Base-by-base conservation (phyloP, 1,140 invertebrate genomes). In the Lordiphosa stackelbergi region DNA sequence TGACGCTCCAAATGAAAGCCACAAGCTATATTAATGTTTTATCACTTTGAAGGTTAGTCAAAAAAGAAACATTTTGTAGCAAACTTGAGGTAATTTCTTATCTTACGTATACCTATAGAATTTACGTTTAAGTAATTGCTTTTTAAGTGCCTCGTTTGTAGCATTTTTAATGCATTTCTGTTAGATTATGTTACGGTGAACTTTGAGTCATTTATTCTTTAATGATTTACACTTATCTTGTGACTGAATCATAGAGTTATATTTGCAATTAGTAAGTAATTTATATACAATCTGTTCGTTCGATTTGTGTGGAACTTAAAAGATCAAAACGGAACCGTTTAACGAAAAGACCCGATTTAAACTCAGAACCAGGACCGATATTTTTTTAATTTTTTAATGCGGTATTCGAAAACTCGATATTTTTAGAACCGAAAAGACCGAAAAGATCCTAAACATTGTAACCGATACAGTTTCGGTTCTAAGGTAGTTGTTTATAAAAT, bases 41-140 rank as follows among this genome's bases (percentile, higher is more conserved):
- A 31, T 31, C 28, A 31, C 28, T 31, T 8, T 8, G 5, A 31
- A 31, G 28, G 28, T 31, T 8, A 31, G 28, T 31, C 28, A 31
- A 31, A 31, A 31, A 7, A 31, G n/a, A n/a, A n/a, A n/a, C n/a
- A 28, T 0, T 7, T 13, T 51, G 2, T 37, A 22, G 22, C n/a
- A 40, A 36, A 12, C 11, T n/a, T 52, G 8, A 12, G 19, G 37
- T 58, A 55, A 22, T 53, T 37, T 53, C 11, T 51, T 37, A 57
- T 54, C 43, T 16, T 16, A 36, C 13, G 16, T 51, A 38, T n/a
- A n/a, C n/a, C n/a, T n/a, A n/a, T 16, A 24, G 16, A 24, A 8
- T 36, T 19, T 42, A 10, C 43, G 35, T 46, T 62, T 53, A 47
- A 68, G 37, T 68, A 57, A 68, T 68, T 57, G 38, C 12, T 62